These are phyloP conservation scores for Hirtodrosophila confusa DNA, from an alignment of 2,888 invertebrate species.

Conservation along the genomic window DNA sequence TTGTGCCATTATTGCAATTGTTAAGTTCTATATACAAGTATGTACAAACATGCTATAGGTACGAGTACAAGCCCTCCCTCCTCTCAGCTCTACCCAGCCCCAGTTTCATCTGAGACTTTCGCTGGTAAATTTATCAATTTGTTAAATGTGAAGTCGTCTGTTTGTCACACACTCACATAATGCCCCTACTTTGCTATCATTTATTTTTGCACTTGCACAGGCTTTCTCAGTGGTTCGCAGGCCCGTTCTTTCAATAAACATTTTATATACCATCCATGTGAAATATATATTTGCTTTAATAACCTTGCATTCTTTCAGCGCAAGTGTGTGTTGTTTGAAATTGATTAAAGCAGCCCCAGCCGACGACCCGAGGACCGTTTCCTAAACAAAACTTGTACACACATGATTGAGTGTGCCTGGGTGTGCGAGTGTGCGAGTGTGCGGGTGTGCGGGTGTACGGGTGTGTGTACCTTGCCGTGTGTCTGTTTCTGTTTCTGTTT, in stretches of 20 bases:
- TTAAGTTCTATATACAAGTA: slow-evolving; percentile 21
- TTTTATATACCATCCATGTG: slow-evolving; percentile 39
- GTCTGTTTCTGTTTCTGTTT: slow-evolving; percentile 26
- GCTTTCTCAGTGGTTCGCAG: slow-evolving; percentile 19
- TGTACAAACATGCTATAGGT: neutral
- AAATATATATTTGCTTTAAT: slow-evolving; percentile 52
- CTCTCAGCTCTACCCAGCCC: no score
- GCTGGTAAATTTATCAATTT: slow-evolving; percentile 45
- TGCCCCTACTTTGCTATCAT: slow-evolving; percentile 2
- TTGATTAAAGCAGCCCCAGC: slow-evolving; percentile 69
- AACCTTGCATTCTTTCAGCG: slow-evolving; percentile 69
- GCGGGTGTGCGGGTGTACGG: slow-evolving; percentile 14
- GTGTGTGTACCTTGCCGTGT: slow-evolving; percentile 12
- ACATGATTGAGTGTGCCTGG: slow-evolving; percentile 42
- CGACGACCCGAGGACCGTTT: slow-evolving; percentile 56
- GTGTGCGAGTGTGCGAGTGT: slow-evolving; percentile 30
- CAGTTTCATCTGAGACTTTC: slow-evolving; percentile 16
- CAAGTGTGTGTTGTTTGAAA: slow-evolving; percentile 69
- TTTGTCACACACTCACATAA: slow-evolving; percentile 31
- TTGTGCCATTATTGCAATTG: slow-evolving; percentile 37
- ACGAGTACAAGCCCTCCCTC: neutral
- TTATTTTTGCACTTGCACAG: neutral
- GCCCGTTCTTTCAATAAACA: slow-evolving; percentile 20
- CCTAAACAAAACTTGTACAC: slow-evolving; percentile 57
- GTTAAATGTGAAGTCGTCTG: slow-evolving; percentile 43